Base-by-base conservation (phyloP, 2,888 invertebrate species). In the Acleris emargana region DNA sequence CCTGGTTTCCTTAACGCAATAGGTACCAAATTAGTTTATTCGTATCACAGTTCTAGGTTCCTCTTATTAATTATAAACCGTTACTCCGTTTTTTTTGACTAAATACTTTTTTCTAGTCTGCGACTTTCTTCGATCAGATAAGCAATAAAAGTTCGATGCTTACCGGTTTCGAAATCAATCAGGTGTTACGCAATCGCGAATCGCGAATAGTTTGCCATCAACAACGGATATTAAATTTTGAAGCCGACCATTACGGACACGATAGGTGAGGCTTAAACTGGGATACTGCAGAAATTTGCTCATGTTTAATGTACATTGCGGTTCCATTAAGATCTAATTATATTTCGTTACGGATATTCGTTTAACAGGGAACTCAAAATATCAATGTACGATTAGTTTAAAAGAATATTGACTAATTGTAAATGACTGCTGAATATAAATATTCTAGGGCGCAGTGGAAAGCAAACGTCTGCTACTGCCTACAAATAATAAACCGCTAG, bases 121-220 rank as follows among this genome's bases (percentile, higher is more conserved):
- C 38, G 54, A 64, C 59, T 64, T 64, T 64, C 64, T 25, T 57
- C 57, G 9, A 32, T 43, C 50, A 28, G 16, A 49, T 50, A 32
- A 20, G 50, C 54, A 64, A 64, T 64, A 64, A 63, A 60, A 60
- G 50, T 54, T 55, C 25, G 32, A 45, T 59, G 43, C 50, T 60
- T 45, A 47, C 13, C 45, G 17, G 18, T 45, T 51, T 49, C 16
- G 22, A 50, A 38, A 52, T 58, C 54, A 55, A 43, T 64, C 55
- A 50, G 32, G 38, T 17, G 18, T 64, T 64, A 25, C 50, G 50
- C 32, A 64, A 64, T 42, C 28, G 22, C 47, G n/a, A 64, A 64
- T 42, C 28, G 22, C 47, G n/a, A 47, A 47, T 47, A 53, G 52
- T 53, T 58, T 28, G 49, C 47, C 20, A 59, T 59, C 53, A 16